Conservation (phyloP, 1,140 invertebrate species). For the Triops longicaudatus region DNA sequence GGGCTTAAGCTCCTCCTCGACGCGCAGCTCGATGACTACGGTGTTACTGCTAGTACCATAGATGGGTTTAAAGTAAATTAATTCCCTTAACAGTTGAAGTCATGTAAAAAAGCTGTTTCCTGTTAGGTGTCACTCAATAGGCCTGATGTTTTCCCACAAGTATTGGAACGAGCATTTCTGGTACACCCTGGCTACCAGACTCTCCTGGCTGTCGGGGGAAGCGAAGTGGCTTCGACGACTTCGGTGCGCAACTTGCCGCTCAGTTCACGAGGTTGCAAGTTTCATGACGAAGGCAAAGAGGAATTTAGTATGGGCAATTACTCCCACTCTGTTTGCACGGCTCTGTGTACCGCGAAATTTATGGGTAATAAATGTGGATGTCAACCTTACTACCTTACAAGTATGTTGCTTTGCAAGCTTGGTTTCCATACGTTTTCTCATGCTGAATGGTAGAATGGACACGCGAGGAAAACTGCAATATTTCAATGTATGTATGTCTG, state of each 20-base stretch:
- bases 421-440: background rate
- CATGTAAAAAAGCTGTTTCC: too few relatives aligned
- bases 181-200: background rate
- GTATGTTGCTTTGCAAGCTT: background rate
- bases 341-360: background rate
- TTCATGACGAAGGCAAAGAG: background rate
- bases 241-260: background rate
- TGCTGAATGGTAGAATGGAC: background rate
- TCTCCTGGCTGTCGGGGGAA: background rate
- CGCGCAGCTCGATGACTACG: conserved; percentile 13
- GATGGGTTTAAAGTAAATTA: conserved; percentile 21
- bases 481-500: background rate
- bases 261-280: background rate
- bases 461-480: background rate
- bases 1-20: background rate
- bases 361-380: background rate
- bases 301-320: background rate
- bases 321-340: background rate
- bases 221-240: background rate
- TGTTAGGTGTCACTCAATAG: background rate
- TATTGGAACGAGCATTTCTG: background rate
- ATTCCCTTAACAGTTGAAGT: background rate
- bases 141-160: background rate
- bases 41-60: background rate
- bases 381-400: background rate